Evolutionary conservation across 2,113 vertebrate species (phyloP).

Genomic region (Donacobius atricapilla): DNA sequence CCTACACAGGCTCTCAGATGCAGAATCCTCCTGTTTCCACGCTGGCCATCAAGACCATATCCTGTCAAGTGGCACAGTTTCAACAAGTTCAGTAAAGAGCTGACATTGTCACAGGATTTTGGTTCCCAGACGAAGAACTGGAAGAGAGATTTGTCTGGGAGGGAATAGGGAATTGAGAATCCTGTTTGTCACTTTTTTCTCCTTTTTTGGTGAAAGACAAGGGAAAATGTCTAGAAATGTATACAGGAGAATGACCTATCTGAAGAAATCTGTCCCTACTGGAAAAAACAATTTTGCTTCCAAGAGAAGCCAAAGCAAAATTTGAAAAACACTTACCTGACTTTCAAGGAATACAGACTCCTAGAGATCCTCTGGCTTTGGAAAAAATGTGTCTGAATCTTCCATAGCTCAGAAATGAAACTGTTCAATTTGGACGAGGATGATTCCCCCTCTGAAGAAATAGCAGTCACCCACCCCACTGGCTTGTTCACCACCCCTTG

Average conservation of each 20-base stretch:
- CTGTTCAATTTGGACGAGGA: neutral
- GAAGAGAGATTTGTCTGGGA: neutral
- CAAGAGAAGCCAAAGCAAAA: neutral
- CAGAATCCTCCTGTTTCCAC: neutral
- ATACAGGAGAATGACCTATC: neutral
- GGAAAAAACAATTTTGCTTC: neutral
- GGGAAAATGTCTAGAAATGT: neutral
- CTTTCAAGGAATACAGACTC: neutral
- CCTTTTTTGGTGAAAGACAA: neutral
- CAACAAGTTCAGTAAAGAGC: neutral
- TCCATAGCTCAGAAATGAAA: neutral
- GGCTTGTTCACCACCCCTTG: neutral
- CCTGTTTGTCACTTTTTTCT: neutral
- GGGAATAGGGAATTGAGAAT: neutral
- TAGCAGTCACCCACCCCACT: neutral
- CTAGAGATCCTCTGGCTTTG: neutral
- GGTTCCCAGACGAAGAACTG: neutral
- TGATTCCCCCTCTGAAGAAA: neutral
- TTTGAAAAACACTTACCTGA: neutral
- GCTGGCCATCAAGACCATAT: neutral
- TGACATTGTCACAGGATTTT: neutral
- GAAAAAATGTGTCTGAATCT: neutral
- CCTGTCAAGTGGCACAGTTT: neutral
- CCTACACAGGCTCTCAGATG: fast-evolving
- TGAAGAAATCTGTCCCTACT: neutral